Evolutionary conservation across 2,888 invertebrate genomes (phyloP).

Genomic region (Nemotelus nigrinus): DNA sequence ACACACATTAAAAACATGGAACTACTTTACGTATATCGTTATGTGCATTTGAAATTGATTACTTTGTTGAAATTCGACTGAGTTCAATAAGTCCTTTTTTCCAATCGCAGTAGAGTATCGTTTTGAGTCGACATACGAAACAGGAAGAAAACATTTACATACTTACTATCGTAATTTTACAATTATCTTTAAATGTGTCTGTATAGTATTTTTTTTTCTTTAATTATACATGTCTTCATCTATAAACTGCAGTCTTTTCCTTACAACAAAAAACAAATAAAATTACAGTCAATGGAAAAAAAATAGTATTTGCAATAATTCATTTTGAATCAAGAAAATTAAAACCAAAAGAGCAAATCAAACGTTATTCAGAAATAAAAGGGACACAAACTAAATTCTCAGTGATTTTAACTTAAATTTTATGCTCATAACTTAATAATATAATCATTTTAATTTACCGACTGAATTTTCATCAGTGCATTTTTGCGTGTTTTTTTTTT

Average conservation of each 20-base stretch:
- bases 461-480: neutral
- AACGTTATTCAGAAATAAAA: neutral
- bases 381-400: slow-evolving; percentile 23
- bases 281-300: slow-evolving; percentile 13
- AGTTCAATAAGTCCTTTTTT: too few relatives aligned
- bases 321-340: neutral
- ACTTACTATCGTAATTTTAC: too few relatives aligned
- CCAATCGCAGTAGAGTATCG: too few relatives aligned
- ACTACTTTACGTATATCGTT: too few relatives aligned
- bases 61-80: too few relatives aligned
- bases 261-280: slow-evolving; percentile 40
- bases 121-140: too few relatives aligned
- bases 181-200: too few relatives aligned
- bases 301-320: neutral
- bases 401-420: neutral
- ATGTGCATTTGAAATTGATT: too few relatives aligned
- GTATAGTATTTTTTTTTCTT: too few relatives aligned
- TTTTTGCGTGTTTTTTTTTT: neutral
- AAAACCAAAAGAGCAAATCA: slow-evolving; percentile 7
- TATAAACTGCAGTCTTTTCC: slow-evolving; percentile 49
- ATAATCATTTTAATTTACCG: neutral
- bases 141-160: too few relatives aligned
- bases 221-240: slow-evolving; percentile 24
- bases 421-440: neutral
- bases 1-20: too few relatives aligned